These are phyloP conservation scores for Physella acuta DNA, from an alignment of 1,140 invertebrate species.

Conservation along the genomic window DNA sequence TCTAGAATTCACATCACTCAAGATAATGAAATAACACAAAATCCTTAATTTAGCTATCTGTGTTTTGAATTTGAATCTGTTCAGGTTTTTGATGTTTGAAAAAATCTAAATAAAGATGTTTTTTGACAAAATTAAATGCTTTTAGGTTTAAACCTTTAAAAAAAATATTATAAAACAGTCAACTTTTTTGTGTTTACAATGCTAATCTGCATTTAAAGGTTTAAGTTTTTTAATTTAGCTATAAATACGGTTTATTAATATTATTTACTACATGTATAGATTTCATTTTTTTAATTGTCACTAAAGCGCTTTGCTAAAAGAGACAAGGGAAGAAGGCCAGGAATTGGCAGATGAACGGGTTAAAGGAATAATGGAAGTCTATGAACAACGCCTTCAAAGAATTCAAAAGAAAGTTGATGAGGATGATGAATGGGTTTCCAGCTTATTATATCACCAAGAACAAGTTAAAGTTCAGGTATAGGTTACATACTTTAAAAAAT, in stretches of 20 bases:
- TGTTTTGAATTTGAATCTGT: too few relatives aligned
- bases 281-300: background rate
- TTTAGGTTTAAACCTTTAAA: too few relatives aligned
- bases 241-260: background rate
- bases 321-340: conserved; percentile 35
- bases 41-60: too few relatives aligned
- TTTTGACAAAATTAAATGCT: too few relatives aligned
- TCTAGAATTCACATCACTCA: too few relatives aligned
- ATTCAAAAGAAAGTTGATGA: conserved; percentile 38
- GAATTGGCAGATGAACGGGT: conserved; percentile 47
- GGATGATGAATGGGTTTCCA: conserved; percentile 52
- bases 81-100: too few relatives aligned
- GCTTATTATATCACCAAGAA: conserved; percentile 44
- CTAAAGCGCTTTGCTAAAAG: conserved; percentile 42
- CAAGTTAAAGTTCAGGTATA: conserved; percentile 49
- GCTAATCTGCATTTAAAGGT: background rate
- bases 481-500: background rate
- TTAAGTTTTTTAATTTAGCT: background rate
- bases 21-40: too few relatives aligned
- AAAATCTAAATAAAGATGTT: too few relatives aligned
- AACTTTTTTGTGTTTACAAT: too few relatives aligned
- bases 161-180: too few relatives aligned
- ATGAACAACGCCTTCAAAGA: conserved; percentile 19
- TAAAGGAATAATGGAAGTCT: conserved; percentile 34
- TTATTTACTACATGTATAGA: background rate